phyloP scores from a whole-genome alignment of 2,113 vertebrate species.

The Harpagus bidentatus region DNA sequence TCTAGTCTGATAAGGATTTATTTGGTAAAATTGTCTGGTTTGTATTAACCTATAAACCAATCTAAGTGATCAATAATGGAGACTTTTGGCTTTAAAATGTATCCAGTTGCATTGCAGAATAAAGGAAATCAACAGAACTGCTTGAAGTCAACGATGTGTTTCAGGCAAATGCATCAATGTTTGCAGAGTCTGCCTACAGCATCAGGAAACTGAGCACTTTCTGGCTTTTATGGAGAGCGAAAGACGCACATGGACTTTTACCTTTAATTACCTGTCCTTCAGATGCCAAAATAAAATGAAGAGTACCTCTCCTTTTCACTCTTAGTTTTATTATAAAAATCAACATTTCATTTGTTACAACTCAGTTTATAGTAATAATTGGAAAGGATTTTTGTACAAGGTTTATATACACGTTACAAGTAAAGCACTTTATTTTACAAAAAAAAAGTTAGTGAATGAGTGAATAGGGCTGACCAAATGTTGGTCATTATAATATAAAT shows the following conservation, averaged over 20 bases:
- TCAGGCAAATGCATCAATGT: neutral
- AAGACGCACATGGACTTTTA: neutral
- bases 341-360: slow-evolving; percentile 93
- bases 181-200: neutral
- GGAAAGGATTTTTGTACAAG: slow-evolving; percentile 85
- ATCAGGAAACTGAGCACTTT: neutral
- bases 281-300: neutral
- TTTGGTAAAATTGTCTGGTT: neutral
- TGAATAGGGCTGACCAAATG: slow-evolving; percentile 85
- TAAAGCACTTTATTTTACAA: slow-evolving; percentile 88
- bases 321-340: slow-evolving; percentile 90
- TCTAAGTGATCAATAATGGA: neutral
- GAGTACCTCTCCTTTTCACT: slow-evolving; percentile 63
- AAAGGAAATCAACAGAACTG: neutral
- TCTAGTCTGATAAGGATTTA: neutral
- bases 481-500: slow-evolving; percentile 87
- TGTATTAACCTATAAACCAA: neutral
- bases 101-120: neutral
- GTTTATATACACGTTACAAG: slow-evolving; percentile 85
- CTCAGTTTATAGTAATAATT: slow-evolving; percentile 86
- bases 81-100: neutral
- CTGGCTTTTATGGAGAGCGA: neutral
- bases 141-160: neutral
- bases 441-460: slow-evolving; percentile 73
- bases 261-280: neutral